These are phyloP conservation scores for Mellilla xanthometata DNA, from an alignment of 2,888 invertebrate species.

Conservation along the genomic window DNA sequence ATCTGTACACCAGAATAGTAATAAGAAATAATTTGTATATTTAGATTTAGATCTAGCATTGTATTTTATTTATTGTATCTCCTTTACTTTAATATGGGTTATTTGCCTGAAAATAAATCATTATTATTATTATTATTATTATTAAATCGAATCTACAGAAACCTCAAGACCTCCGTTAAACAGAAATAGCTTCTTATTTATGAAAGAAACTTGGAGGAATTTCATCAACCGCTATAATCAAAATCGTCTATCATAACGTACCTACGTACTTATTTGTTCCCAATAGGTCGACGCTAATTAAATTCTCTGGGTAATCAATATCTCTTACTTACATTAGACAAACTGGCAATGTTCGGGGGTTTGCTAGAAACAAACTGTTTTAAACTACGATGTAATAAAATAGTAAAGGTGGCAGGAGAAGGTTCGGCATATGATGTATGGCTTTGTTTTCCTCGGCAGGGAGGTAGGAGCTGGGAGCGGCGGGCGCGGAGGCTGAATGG, in stretches of 20 bases:
- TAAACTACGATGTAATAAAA: constrained; percentile 40
- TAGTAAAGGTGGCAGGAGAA: constrained; percentile 23
- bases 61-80: too few relatives aligned
- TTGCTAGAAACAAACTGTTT: constrained; percentile 22
- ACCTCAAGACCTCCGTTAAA: constrained; percentile 15
- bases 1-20: too few relatives aligned
- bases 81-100: too few relatives aligned
- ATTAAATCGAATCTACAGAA: constrained; percentile 13
- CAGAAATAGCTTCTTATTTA: constrained; percentile 25
- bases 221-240: constrained; percentile 25
- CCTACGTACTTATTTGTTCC: constrained; percentile 58
- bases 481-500: constrained; percentile 61
- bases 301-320: constrained; percentile 48
- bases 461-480: constrained; percentile 67
- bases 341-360: constrained; percentile 23
- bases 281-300: constrained; percentile 56
- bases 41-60: too few relatives aligned
- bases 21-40: too few relatives aligned
- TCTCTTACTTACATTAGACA: constrained; percentile 34
- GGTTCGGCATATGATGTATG: constrained; percentile 16
- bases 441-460: constrained; percentile 63
- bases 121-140: too few relatives aligned
- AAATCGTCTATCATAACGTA: constrained; percentile 32
- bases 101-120: too few relatives aligned
- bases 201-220: constrained; percentile 30